Percentiles rank a stretch among this genome's conserved stretches.
These are phyloP conservation scores for Andrena bicolor DNA, from an alignment of 2,888 invertebrate genomes.

Conservation along the genomic window DNA sequence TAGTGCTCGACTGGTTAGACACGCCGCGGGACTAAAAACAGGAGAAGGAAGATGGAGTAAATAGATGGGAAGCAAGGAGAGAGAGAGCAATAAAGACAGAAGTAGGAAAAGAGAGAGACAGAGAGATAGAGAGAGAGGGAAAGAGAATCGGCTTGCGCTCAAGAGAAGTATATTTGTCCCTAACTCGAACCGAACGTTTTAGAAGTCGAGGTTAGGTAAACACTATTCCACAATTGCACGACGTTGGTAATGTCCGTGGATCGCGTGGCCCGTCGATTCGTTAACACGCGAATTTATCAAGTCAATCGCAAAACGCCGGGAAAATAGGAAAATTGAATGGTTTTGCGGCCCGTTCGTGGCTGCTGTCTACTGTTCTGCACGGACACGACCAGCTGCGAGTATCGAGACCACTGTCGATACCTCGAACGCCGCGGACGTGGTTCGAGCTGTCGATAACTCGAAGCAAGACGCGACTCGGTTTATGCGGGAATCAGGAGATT, in stretches of 20 bases:
- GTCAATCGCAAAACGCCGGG: conserved; percentile 43
- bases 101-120: conserved; percentile 5
- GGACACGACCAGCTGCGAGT: conserved; percentile 52
- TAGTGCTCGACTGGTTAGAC: conserved; percentile 6
- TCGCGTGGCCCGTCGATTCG: conserved; percentile 11
- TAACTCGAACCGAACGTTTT: conserved; percentile 46
- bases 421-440: conserved; percentile 21
- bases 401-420: conserved; percentile 34
- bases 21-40: conserved; percentile 29
- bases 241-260: conserved; percentile 19
- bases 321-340: conserved; percentile 28
- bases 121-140: conserved; percentile 8
- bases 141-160: conserved; percentile 26
- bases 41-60: conserved; percentile 18
- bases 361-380: conserved; percentile 60
- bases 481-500: neutral
- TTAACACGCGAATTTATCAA: conserved; percentile 50
- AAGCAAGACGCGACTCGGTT: conserved; percentile 10
- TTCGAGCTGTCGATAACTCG: conserved; percentile 49
- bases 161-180: conserved; percentile 47
- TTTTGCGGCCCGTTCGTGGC: conserved; percentile 39
- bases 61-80: conserved; percentile 27
- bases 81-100: conserved; percentile 32
- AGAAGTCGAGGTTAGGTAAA: conserved; percentile 55
- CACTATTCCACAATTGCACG: conserved; percentile 20